Base-by-base conservation (phyloP, 2,113 vertebrate genomes). In the Halichoeres trimaculatus region DNA sequence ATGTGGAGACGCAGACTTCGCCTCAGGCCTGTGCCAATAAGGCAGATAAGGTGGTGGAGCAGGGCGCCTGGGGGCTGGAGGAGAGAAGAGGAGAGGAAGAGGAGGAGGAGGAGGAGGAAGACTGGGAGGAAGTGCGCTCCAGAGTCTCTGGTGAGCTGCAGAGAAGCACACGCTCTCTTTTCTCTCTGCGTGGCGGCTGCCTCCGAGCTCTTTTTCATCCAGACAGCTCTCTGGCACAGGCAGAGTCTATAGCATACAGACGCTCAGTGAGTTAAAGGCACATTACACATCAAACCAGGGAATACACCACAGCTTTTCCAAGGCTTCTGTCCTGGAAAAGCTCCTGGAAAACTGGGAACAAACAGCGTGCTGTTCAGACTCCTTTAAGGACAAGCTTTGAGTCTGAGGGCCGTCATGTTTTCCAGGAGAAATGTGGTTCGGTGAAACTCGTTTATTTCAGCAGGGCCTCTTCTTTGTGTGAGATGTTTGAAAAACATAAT, bases 71-170 rank as follows among this genome's bases (percentile, higher is more conserved):
- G 40, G 90, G 92, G 75, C 93, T 93, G 88, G 90, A 94, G 83
- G 94, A 93, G 95, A 95, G 0, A 91, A 93, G 82, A 93, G 95
- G 26, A 35, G 80, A 94, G 19, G 92, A 48, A 48, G 45, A 48
- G 19, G 43, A 87, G 14, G 92, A 90, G 26, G 93, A 95, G 79
- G 93, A 90, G 63, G 96, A 95, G 64, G 95, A 95, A 0, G 94
- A 93, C 70, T 96, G 96, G 78, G 84, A 90, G 81, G 95, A 95
- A 85, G 93, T 96, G 61, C 93, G 94, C 13, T 94, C 93, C 40
- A 95, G 92, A 84, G 76, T 98, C 64, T 96, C 96, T 84, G 97
- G 98, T 99, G 88, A 95, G 94, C 68, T 64, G n/a, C 9, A 34
- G 24, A 19, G 45, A 53, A 72, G 65, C 13, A 52, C 36, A 58